Conservation (phyloP, 1,140 invertebrate species). For the Coelopa frigida region DNA sequence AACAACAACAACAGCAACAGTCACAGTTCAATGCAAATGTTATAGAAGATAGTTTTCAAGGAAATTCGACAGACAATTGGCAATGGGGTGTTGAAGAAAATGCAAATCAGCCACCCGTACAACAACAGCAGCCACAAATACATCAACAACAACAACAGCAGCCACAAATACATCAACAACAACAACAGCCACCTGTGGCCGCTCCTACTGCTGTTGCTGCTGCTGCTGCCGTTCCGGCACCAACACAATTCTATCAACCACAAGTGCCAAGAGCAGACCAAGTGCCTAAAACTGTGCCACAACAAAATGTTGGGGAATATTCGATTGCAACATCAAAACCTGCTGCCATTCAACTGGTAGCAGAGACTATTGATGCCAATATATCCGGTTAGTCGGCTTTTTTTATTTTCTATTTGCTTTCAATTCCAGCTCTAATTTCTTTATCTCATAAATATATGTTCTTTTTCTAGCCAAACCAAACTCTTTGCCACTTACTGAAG, state of each 20-base stretch:
- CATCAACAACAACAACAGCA: not conserved
- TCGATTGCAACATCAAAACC: no score
- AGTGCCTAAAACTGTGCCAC: conserved; percentile 5
- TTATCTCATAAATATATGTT: no score
- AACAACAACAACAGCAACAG: not conserved
- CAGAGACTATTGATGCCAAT: no score
- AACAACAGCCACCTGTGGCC: conserved; percentile 1
- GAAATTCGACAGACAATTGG: conserved; percentile 43
- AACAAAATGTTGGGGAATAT: no score
- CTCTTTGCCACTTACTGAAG: not conserved
- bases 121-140: conserved; percentile 12
- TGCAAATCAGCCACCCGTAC: not conserved
- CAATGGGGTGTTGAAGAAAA: conserved; percentile 26
- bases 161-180: conserved; percentile 1
- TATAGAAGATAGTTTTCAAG: conserved; percentile 41
- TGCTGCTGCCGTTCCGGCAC: no score
- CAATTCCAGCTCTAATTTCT: no score
- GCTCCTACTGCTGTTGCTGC: no score
- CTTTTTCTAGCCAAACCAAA: conserved; percentile 1
- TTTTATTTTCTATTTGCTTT: no score
- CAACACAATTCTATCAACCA: conserved; percentile 6
- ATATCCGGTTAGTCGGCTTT: no score
- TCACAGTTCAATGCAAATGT: conserved; percentile 5
- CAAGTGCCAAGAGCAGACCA: conserved; percentile 13
- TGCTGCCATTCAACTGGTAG: no score